Percentiles rank a stretch among this genome's conserved stretches.
Evolutionary conservation across 64 coral and sea anemone genomes (phyloP).

Genomic region (Stichodactyla helianthus): DNA sequence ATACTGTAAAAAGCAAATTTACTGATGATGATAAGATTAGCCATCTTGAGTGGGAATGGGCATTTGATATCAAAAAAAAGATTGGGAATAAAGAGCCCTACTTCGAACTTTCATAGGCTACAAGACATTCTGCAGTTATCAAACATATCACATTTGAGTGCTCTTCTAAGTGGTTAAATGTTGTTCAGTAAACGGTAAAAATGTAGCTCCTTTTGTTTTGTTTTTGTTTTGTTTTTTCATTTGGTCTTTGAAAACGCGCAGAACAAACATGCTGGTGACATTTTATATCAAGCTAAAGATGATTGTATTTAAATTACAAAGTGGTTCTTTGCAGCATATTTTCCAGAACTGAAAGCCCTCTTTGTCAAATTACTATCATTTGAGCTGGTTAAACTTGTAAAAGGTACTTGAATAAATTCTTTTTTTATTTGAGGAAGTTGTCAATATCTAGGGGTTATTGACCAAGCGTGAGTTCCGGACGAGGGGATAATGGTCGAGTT

Average conservation of each 20-base stretch:
- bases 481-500: no score
- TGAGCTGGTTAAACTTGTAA: no score
- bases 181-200: background rate
- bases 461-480: no score
- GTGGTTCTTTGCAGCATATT: no score
- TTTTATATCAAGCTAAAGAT: background rate
- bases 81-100: conserved; percentile 54
- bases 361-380: no score
- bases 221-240: background rate
- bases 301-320: background rate
- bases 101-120: background rate
- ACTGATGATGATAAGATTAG: conserved; percentile 81
- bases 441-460: no score
- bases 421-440: no score
- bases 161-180: background rate
- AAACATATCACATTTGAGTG: background rate
- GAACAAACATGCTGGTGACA: background rate
- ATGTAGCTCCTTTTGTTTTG: background rate
- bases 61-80: conserved; percentile 88
- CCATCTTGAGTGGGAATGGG: conserved; percentile 78
- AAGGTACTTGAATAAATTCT: no score
- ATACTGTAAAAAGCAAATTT: conserved; percentile 85
- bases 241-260: background rate
- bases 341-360: no score
- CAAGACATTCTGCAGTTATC: background rate